Base-by-base conservation (phyloP, 2,113 vertebrate species). In the Malurus alboscapulatus region DNA sequence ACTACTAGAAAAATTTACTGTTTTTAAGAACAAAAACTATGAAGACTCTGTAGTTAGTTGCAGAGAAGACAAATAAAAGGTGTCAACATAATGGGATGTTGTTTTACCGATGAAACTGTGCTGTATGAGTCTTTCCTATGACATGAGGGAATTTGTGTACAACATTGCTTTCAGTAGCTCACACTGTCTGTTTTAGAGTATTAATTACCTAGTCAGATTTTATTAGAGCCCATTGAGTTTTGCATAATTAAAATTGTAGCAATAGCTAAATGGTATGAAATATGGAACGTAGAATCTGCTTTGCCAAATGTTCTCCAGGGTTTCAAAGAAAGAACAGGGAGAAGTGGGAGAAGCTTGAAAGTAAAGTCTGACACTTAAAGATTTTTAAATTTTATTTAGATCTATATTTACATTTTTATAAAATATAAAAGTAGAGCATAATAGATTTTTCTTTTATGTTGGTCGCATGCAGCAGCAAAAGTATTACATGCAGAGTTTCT, bases 171-270 rank as follows among this genome's bases (percentile, higher is more conserved):
- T 94, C 79, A 78, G 53, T 68, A 87, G 40, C 24, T 94, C 76
- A 51, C 9, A 24, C 12, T 81, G 47, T 80, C 76, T 88, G 44
- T 88, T 92, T 93, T 69, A 85, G 59, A 90, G 59, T 78, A 71
- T 93, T 88, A 96, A 91, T 92, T 91, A 92, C 84, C 66, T 85
- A 94, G 66, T 94, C 83, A 86, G 72, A 63, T 86, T 88, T 90
- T 94, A 87, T 94, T 93, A 93, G 80, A 74, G 55, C 63, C 63
- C 48, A 53, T 6, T 90, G 65, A 90, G 80, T 88, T 95, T 92
- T 95, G 48, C 69, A 45, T 88, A 92, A 90, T 95, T 93, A 80
- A 93, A 93, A 81, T 26, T 61, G 59, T 86, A 88, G 86, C 50
- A 78, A 57, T 24, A 81, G 65, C 53, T 92, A 93, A 92, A 75